These are phyloP conservation scores for Hydrozoanthus gracilis DNA, from an alignment of 92 coral and sea anemone genomes.

Conservation along the genomic window DNA sequence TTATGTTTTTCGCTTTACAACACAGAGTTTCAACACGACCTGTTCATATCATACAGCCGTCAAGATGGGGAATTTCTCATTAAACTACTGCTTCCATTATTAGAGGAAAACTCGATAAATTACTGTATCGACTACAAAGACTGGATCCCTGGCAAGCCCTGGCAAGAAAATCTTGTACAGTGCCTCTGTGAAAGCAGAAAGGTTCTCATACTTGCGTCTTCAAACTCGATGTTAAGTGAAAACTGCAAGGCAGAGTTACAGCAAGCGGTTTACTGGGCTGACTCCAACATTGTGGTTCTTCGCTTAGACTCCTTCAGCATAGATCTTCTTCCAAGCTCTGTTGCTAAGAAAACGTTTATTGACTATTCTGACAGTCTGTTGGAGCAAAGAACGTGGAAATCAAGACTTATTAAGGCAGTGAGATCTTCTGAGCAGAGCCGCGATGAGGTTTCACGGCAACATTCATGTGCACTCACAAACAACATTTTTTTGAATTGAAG, in stretches of 20 bases:
- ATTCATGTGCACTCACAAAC: not conserved
- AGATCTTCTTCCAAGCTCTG: slow-evolving; percentile 32
- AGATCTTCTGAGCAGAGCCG: not conserved
- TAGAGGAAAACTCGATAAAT: slow-evolving; percentile 15
- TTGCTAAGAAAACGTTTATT: slow-evolving; percentile 34
- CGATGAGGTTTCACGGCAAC: not conserved
- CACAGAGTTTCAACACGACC: slow-evolving; percentile 32
- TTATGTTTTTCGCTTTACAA: not conserved
- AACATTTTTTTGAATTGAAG: not conserved
- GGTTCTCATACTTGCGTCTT: slow-evolving; percentile 25
- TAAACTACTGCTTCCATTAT: slow-evolving; percentile 12
- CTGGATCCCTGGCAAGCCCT: slow-evolving; percentile 37
- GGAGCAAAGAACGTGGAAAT: slow-evolving; percentile 11
- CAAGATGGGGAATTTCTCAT: slow-evolving; percentile 38
- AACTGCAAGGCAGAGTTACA: slow-evolving; percentile 34
- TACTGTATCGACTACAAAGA: slow-evolving; percentile 39
- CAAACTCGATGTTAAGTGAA: slow-evolving; percentile 24
- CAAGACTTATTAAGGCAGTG: slow-evolving; percentile 17
- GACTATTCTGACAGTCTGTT: slow-evolving; percentile 33
- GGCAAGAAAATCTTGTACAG: slow-evolving; percentile 41
- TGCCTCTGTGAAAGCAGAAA: slow-evolving; percentile 25
- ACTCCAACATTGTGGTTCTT: slow-evolving; percentile 20
- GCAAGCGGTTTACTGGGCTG: slow-evolving; percentile 36
- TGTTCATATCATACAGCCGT: slow-evolving; percentile 43
- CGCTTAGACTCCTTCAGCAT: slow-evolving; percentile 25